Base-by-base conservation (phyloP, 2,113 vertebrate species). In the Ia io region DNA sequence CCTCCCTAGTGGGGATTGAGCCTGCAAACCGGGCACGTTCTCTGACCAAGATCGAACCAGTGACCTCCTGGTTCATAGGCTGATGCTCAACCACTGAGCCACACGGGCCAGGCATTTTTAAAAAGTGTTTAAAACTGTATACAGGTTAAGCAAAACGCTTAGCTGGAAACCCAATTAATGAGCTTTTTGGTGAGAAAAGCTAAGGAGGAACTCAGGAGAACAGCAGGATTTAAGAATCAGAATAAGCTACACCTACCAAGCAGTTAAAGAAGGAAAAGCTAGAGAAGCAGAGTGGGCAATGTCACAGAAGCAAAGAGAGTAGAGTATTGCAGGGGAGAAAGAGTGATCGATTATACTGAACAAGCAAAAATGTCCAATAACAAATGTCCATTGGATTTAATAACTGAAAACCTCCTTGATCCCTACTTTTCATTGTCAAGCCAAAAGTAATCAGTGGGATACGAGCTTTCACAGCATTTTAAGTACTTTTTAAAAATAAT, bases 181-280 rank as follows among this genome's bases (percentile, higher is more conserved):
- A 49, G 17, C 51, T 70, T 84, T 83, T 23, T 49, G 13, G 28
- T 80, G 53, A 93, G 65, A 89, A 88, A 93, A 91, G 49, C 10
- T 35, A 87, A 88, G 23, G 59, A 91, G 20, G 47, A 96, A 84
- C 18, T 23, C 61, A 86, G 69, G 23, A 93, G 30, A 85, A 89
- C 20, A 95, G 37, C 16, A 87, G 49, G 79, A 82, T n/a, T 94
- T 91, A 96, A 93, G 22, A 93, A 88, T 90, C 76, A 73, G 74
- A 93, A 84, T 89, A 93, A 94, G 42, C 12, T 77, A 85, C 3
- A 25, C 20, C 59, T 49, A 79, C 23, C 79, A 84, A 87, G 47
- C 30, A 93, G 65, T 42, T 23, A 89, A 84, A 84, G 28, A 95
- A 88, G 18, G 59, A 89, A 84, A 44, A 84, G 44, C 47, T 35